Evolutionary conservation across 2,797 vertebrate species (phyloP).

Genomic region (Anguilla anguilla): DNA sequence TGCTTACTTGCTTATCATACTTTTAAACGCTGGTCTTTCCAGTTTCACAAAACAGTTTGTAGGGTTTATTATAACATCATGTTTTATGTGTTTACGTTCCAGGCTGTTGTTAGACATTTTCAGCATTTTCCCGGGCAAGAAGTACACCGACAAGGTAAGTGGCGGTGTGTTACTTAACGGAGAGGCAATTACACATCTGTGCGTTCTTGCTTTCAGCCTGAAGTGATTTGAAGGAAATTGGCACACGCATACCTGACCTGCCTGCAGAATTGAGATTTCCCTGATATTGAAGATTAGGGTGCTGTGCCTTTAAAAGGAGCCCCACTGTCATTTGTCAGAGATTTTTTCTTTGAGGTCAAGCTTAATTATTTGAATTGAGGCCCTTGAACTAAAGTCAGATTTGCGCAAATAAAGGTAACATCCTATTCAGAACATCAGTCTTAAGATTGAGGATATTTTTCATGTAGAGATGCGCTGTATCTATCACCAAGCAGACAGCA

Average conservation of each 20-base stretch:
- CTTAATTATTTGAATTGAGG: constrained; percentile 66
- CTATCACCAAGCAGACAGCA: constrained; percentile 44
- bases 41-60: constrained; percentile 57
- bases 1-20: background rate
- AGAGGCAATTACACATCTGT: constrained; percentile 72
- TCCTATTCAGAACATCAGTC: constrained; percentile 13
- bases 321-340: background rate
- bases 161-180: constrained; percentile 60
- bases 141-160: constrained; percentile 86
- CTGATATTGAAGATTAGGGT: constrained; percentile 51
- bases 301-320: background rate
- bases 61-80: constrained; percentile 66
- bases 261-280: constrained; percentile 75
- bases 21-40: background rate
- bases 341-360: constrained; percentile 6
- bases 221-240: constrained; percentile 66
- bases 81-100: constrained; percentile 70
- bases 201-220: constrained; percentile 63
- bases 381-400: constrained; percentile 78
- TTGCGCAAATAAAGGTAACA: background rate
- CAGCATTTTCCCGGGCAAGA: constrained; percentile 90
- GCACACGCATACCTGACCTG: constrained; percentile 54
- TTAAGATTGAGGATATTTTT: constrained; percentile 56
- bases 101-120: constrained; percentile 95
- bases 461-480: constrained; percentile 42